Conservation (phyloP, 2,888 invertebrate genomes). For the Steinernema hermaphroditum region DNA sequence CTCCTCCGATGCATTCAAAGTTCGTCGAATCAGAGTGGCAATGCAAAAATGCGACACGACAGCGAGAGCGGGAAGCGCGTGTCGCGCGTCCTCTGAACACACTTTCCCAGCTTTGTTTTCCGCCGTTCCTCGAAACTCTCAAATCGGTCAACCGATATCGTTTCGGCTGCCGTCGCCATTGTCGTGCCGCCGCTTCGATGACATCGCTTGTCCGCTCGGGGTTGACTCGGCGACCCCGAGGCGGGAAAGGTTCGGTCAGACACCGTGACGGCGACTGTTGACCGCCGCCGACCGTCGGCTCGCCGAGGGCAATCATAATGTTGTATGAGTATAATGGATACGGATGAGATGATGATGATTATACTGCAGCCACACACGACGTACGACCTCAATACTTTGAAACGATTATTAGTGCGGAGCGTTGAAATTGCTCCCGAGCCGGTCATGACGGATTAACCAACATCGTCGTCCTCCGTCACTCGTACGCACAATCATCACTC, state of each 20-base stretch:
- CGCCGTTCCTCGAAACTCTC: conserved; percentile 12
- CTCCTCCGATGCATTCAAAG: conserved; percentile 5
- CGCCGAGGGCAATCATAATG: conserved; percentile 26
- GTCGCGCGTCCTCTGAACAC: conserved; percentile 24
- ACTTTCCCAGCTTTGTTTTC: conserved; percentile 28
- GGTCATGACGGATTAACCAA: conserved; percentile 29
- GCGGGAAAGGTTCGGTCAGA: not conserved
- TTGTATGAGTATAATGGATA: conserved; percentile 29
- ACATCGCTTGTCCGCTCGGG: not conserved
- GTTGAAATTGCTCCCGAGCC: conserved; percentile 31
- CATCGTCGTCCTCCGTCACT: conserved; percentile 25
- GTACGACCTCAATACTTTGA: conserved; percentile 31
- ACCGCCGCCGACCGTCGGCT: conserved; percentile 15
- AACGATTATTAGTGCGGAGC: conserved; percentile 31
- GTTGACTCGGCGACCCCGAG: not conserved
- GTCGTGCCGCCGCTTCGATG: not conserved
- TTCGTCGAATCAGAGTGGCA: conserved; percentile 8
- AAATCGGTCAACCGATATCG: conserved; percentile 25
- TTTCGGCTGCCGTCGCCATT: not conserved
- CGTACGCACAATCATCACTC: conserved; percentile 22
- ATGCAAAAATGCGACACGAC: conserved; percentile 22
- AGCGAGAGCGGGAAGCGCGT: conserved; percentile 17
- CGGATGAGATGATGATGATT: conserved; percentile 30
- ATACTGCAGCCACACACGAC: conserved; percentile 28
- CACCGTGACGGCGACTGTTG: conserved; percentile 17